Evolutionary conservation across 2,888 invertebrate species (phyloP).

Genomic region (Periphyllus acericola): DNA sequence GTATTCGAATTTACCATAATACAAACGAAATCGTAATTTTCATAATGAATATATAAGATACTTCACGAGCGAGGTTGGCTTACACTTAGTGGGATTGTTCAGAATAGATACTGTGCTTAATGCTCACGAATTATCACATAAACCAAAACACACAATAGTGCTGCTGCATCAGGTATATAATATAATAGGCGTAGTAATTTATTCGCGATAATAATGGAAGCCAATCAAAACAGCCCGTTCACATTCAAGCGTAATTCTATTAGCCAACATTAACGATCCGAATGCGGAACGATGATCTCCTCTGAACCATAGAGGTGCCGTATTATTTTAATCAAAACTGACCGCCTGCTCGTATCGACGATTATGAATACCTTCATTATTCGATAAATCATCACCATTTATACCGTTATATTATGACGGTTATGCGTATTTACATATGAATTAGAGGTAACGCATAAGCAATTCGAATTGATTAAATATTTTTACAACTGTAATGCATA

Average conservation of each 20-base stretch:
- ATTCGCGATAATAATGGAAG: background rate
- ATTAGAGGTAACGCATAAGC: too few relatives aligned
- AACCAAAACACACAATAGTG: background rate
- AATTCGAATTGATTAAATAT: too few relatives aligned
- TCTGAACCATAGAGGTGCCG: too few relatives aligned
- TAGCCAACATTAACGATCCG: background rate
- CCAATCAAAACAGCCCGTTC: background rate
- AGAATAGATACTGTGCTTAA: background rate
- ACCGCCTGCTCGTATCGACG: background rate
- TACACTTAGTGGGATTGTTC: background rate
- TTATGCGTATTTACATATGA: background rate
- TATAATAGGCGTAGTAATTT: background rate
- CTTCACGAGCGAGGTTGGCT: background rate
- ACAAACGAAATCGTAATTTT: background rate
- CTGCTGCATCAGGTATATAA: background rate
- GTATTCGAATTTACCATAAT: background rate
- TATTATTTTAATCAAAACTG: background rate
- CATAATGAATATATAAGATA: background rate
- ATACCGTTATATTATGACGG: background rate
- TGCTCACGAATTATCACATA: background rate
- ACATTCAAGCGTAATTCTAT: background rate
- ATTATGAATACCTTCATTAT: background rate
- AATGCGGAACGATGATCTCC: background rate
- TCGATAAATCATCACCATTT: background rate
- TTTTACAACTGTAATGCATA: too few relatives aligned